Percentiles rank a stretch among this genome's conserved stretches.
These are phyloP conservation scores for Lithobates sylvaticus DNA, from an alignment of 2,797 vertebrate genomes.

Conservation along the genomic window DNA sequence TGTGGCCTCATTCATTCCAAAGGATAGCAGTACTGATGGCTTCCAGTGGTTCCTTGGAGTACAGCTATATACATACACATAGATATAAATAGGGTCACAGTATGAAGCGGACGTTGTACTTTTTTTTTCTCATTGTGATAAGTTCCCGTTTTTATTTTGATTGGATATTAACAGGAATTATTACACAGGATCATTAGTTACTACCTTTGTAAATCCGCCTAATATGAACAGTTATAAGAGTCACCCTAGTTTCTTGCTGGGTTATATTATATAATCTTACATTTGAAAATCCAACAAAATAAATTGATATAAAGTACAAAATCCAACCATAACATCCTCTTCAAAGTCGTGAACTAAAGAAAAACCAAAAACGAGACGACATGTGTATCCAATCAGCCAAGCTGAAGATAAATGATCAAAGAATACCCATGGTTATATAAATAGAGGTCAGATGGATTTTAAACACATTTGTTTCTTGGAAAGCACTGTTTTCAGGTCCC, in stretches of 20 bases:
- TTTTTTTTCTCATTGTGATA: too few relatives aligned
- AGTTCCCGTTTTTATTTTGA: too few relatives aligned
- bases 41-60: too few relatives aligned
- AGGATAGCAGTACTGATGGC: too few relatives aligned
- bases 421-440: background rate
- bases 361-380: slow-evolving; percentile 33
- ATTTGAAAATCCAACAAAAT: background rate
- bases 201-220: background rate
- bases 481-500: background rate
- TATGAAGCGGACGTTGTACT: too few relatives aligned
- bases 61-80: too few relatives aligned
- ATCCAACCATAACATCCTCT: background rate
- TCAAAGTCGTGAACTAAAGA: background rate
- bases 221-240: background rate
- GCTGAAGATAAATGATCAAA: slow-evolving; percentile 8
- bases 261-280: background rate
- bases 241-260: background rate
- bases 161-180: background rate
- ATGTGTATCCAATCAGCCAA: slow-evolving; percentile 26
- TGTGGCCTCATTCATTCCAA: too few relatives aligned
- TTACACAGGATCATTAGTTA: background rate
- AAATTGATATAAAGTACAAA: background rate
- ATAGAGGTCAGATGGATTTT: slow-evolving; percentile 34
- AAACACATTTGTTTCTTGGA: slow-evolving; percentile 9
- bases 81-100: too few relatives aligned